Evolutionary conservation across 1,140 invertebrate genomes (phyloP).

Genomic region (Drosophila setifemur): DNA sequence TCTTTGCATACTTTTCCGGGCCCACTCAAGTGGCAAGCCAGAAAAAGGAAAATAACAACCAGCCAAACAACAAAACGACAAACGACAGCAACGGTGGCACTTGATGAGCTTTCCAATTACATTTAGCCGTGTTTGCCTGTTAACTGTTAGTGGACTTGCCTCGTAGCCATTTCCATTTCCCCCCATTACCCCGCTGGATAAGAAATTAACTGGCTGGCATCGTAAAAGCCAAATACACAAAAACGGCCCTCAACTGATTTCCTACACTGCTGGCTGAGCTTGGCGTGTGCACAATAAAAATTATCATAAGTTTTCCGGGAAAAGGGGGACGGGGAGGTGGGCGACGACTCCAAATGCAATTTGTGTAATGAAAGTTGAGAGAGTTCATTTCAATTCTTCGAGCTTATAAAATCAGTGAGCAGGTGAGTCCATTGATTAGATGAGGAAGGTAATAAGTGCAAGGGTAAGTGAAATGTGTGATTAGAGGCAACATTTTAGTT

Average conservation of each 20-base stretch:
- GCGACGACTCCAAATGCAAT: conserved; percentile 19
- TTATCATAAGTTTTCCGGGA: conserved; percentile 54
- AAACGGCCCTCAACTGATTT: conserved; percentile 38
- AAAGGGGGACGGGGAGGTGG: neutral
- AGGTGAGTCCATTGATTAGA: conserved; percentile 26
- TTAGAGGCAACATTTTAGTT: neutral
- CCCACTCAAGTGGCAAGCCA: conserved; percentile 55
- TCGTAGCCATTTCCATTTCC: neutral
- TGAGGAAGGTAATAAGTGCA: conserved; percentile 30
- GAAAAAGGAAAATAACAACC: conserved; percentile 14
- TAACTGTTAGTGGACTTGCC: conserved; percentile 18
- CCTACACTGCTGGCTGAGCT: conserved; percentile 18
- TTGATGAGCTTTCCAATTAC: conserved; percentile 74
- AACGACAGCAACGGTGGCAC: conserved; percentile 13
- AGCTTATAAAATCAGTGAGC: conserved; percentile 12
- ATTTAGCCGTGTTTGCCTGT: conserved; percentile 61
- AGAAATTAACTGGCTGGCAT: conserved; percentile 61
- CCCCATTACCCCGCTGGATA: conserved; percentile 22
- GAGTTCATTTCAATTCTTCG: neutral
- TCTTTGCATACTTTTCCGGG: conserved; percentile 67
- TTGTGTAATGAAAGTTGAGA: conserved; percentile 61
- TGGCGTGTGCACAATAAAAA: conserved; percentile 37
- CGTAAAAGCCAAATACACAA: conserved; percentile 49
- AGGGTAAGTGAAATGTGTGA: neutral
- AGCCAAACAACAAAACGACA: conserved; percentile 18